Conservation (phyloP, 2,888 invertebrate genomes). For the Ochropacha duplaris region DNA sequence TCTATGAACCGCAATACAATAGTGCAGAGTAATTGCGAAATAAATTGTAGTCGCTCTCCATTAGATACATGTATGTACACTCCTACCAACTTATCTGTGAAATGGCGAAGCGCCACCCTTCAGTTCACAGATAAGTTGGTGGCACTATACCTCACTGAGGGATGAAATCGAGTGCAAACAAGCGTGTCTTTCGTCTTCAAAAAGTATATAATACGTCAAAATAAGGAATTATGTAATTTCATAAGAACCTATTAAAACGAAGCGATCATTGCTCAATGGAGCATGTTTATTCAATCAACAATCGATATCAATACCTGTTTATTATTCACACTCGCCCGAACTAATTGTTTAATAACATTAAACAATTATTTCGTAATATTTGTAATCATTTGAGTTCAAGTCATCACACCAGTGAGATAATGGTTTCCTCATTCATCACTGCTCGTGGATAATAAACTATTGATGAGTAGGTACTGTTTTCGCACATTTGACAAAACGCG, state of each 20-base stretch:
- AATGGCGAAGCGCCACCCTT: no score
- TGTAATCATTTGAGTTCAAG: constrained; percentile 48
- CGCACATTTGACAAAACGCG: constrained; percentile 10
- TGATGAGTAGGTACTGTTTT: constrained; percentile 36
- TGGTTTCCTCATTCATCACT: constrained; percentile 20
- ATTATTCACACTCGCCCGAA: constrained; percentile 27
- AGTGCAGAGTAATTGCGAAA: no score
- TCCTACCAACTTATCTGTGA: no score
- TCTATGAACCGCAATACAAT: no score
- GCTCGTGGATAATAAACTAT: constrained; percentile 21
- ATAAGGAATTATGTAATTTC: no score
- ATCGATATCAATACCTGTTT: constrained; percentile 19
- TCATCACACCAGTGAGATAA: constrained; percentile 35
- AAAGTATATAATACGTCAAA: no score
- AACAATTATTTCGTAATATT: constrained; percentile 48
- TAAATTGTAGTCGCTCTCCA: no score
- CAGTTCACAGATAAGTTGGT: no score
- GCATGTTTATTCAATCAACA: constrained; percentile 12
- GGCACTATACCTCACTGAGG: no score
- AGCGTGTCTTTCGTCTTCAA: no score
- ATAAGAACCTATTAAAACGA: not conserved
- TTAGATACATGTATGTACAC: no score
- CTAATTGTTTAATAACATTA: constrained; percentile 37
- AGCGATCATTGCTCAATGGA: not conserved
- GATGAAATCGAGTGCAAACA: no score